phyloP scores from a whole-genome alignment of 2,888 invertebrate genomes.

The Apomyelois bistriatella region DNA sequence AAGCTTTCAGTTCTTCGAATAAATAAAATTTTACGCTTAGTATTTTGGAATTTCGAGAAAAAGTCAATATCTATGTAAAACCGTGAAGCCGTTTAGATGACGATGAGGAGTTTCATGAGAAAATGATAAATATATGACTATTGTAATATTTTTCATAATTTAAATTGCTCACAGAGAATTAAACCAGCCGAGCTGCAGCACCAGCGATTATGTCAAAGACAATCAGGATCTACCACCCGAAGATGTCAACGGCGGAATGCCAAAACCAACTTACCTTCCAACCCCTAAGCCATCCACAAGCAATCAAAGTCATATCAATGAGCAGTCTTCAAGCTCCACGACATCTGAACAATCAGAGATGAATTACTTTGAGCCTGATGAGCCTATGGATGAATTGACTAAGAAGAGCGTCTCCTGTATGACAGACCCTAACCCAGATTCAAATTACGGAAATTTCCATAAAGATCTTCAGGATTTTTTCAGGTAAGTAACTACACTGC shows the following conservation, averaged over 20 bases:
- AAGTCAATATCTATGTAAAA: too few relatives aligned
- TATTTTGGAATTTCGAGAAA: too few relatives aligned
- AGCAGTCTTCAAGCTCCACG: conserved; percentile 27
- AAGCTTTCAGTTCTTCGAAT: too few relatives aligned
- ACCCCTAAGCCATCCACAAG: neutral
- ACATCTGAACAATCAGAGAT: conserved; percentile 44
- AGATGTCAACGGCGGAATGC: neutral
- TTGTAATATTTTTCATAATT: conserved; percentile 14
- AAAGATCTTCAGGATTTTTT: conserved; percentile 54
- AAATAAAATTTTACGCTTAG: too few relatives aligned
- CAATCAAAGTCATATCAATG: neutral
- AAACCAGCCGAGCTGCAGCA: conserved; percentile 39
- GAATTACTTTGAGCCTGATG: conserved; percentile 39
- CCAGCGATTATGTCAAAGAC: conserved; percentile 23
- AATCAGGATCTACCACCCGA: neutral
- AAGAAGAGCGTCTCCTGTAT: conserved; percentile 38
- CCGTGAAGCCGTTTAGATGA: too few relatives aligned
- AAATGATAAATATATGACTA: too few relatives aligned
- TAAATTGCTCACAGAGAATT: neutral
- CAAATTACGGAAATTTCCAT: conserved; percentile 40
- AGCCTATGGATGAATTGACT: conserved; percentile 20
- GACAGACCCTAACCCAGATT: conserved; percentile 39
- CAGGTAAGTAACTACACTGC: conserved; percentile 36
- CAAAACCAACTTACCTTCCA: neutral
- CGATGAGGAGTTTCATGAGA: too few relatives aligned